Evolutionary conservation across 2,888 invertebrate species (phyloP).

Genomic region (Tanaodytes sp.): DNA sequence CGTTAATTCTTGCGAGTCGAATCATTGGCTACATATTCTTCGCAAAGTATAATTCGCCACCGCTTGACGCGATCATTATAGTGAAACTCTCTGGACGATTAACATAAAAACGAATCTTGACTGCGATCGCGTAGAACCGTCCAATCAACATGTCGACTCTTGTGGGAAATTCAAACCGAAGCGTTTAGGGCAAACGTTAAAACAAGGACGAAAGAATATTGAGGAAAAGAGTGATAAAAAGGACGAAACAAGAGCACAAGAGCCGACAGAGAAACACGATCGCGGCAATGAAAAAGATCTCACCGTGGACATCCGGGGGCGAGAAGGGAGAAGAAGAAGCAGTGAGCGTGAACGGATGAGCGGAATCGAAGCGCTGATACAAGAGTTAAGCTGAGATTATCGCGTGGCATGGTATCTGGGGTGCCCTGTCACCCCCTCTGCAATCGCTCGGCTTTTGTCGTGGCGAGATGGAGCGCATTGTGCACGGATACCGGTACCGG

Average conservation of each 20-base stretch:
- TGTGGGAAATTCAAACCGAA: slow-evolving; percentile 44
- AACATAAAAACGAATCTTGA: slow-evolving; percentile 45
- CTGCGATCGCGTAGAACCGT: slow-evolving; percentile 44
- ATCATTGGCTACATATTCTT: too few species aligned
- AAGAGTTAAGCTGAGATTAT: slow-evolving; percentile 56
- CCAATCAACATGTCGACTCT: slow-evolving; percentile 48
- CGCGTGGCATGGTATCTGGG: slow-evolving; percentile 57
- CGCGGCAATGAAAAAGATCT: too few species aligned
- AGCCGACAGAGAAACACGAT: too few species aligned
- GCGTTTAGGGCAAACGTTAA: neutral
- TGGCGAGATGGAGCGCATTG: slow-evolving; percentile 45
- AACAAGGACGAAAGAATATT: slow-evolving; percentile 26
- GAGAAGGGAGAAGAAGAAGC: slow-evolving; percentile 6
- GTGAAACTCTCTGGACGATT: slow-evolving; percentile 40
- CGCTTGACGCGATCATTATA: slow-evolving; percentile 37
- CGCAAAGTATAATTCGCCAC: too few species aligned
- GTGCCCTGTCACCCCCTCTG: slow-evolving; percentile 55
- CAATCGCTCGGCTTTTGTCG: slow-evolving; percentile 35
- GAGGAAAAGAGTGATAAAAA: slow-evolving; percentile 6
- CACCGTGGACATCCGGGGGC: neutral
- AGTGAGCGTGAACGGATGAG: slow-evolving; percentile 49
- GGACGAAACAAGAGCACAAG: too few species aligned
- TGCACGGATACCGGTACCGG: slow-evolving; percentile 51
- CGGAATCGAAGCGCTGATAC: slow-evolving; percentile 53
- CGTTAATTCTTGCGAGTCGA: too few species aligned